Percentiles rank a stretch among this genome's conserved stretches.
phyloP scores from a whole-genome alignment of 2,797 vertebrate species.

The Threskiornis aethiopicus region DNA sequence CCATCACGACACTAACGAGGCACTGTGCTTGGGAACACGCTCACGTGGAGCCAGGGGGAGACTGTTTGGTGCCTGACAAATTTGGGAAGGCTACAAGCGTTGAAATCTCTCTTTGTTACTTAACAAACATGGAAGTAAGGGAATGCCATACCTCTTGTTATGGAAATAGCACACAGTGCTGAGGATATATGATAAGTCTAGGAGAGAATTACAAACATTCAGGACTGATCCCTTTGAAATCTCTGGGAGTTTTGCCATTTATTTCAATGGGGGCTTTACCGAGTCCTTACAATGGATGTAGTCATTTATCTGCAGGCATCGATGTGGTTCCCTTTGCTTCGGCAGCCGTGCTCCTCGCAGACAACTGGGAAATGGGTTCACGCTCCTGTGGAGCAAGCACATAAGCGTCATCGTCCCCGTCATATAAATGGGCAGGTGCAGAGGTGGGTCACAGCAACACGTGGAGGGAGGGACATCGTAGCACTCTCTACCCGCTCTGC shows the following conservation, averaged over 20 bases:
- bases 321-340: not conserved
- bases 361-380: not conserved
- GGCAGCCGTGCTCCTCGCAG: fast-evolving
- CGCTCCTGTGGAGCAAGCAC: fast-evolving
- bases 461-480: not conserved
- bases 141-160: constrained; percentile 69
- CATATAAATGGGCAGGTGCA: fast-evolving
- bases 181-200: constrained; percentile 70
- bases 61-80: constrained; percentile 63
- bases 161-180: constrained; percentile 54
- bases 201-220: constrained; percentile 61
- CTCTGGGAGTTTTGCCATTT: constrained; percentile 71
- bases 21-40: constrained; percentile 37
- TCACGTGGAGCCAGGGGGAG: constrained; percentile 47
- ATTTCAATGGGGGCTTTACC: constrained; percentile 53
- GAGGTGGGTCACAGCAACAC: fast-evolving
- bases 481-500: fast-evolving
- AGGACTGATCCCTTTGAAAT: constrained; percentile 62
- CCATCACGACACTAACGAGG: not conserved
- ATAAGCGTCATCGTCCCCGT: fast-evolving
- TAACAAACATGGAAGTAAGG: constrained; percentile 68
- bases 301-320: constrained; percentile 41
- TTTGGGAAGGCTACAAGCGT: constrained; percentile 60
- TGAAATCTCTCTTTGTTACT: constrained; percentile 68
- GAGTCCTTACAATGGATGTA: constrained; percentile 10